Conservation (phyloP, 1,140 invertebrate genomes). For the Diploscapter pachys region DNA sequence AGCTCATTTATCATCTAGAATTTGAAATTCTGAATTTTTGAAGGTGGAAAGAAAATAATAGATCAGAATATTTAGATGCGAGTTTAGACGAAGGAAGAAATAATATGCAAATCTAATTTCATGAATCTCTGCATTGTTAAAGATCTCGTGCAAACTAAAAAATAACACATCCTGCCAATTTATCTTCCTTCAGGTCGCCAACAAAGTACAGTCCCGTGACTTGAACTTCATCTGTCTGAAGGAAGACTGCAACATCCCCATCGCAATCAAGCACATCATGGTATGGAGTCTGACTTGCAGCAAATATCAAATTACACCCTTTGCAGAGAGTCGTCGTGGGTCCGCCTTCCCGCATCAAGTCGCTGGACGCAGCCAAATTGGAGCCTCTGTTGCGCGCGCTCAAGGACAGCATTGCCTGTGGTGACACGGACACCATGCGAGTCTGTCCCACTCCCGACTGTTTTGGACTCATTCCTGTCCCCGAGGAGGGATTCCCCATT, state of each 20-base stretch:
- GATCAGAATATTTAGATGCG: background rate
- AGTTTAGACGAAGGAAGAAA: background rate
- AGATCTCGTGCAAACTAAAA: no score
- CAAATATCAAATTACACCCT: background rate
- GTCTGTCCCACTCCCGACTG: constrained; percentile 5
- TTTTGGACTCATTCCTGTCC: background rate
- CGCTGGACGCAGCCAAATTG: background rate
- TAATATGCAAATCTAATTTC: no score
- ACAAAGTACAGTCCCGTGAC: background rate
- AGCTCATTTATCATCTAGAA: background rate
- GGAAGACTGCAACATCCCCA: background rate
- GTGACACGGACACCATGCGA: background rate
- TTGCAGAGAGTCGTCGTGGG: constrained; percentile 8
- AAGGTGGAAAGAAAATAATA: background rate
- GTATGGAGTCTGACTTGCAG: background rate
- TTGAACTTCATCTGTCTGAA: background rate
- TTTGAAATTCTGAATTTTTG: background rate
- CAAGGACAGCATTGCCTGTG: no score
- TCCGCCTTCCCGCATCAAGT: background rate
- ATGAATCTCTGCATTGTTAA: no score
- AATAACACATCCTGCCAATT: background rate
- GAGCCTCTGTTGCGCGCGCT: no score
- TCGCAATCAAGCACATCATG: background rate
- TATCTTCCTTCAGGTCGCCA: background rate
- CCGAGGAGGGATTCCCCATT: background rate